These are phyloP conservation scores for Chrysochloris asiatica DNA, from an alignment of 2,113 vertebrate genomes.

Conservation along the genomic window DNA sequence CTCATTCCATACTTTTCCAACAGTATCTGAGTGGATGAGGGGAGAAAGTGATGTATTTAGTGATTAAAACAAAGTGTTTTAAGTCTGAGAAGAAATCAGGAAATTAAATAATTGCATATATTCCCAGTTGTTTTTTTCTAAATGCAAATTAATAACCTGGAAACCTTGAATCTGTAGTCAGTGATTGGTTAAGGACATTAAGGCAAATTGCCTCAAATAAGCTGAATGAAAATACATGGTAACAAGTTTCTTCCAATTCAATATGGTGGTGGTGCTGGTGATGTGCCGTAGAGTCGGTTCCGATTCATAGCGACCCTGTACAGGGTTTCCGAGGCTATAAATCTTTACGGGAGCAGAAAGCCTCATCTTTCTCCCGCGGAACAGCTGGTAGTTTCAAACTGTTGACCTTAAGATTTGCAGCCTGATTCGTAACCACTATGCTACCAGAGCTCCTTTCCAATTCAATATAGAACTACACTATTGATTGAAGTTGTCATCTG, in stretches of 20 bases:
- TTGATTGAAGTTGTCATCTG: background rate
- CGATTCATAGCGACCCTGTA: too few relatives aligned
- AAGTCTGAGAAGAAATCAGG: constrained; percentile 6
- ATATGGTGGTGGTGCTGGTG: too few relatives aligned
- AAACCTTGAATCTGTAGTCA: background rate
- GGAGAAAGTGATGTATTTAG: background rate
- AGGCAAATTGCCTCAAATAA: constrained; percentile 14
- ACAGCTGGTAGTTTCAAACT: too few relatives aligned
- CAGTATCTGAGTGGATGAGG: background rate
- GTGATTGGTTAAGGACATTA: background rate
- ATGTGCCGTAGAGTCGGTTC: too few relatives aligned
- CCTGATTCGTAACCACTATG: too few relatives aligned
- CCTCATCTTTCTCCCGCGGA: too few relatives aligned
- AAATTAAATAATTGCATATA: background rate
- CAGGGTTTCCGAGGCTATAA: too few relatives aligned
- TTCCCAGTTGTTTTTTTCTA: constrained; percentile 29
- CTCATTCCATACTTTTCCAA: background rate
- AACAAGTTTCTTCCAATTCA: background rate
- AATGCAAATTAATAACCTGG: constrained; percentile 30
- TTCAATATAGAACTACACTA: background rate
- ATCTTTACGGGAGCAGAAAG: too few relatives aligned
- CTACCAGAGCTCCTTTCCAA: too few relatives aligned
- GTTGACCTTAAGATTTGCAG: too few relatives aligned
- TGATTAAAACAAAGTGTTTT: background rate
- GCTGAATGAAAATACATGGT: constrained; percentile 25